A percentile compares a stretch with the other conserved stretches of the same genome.
Conservation (phyloP, 2,797 vertebrate species). For the Hyperoplus lanceolatus region DNA sequence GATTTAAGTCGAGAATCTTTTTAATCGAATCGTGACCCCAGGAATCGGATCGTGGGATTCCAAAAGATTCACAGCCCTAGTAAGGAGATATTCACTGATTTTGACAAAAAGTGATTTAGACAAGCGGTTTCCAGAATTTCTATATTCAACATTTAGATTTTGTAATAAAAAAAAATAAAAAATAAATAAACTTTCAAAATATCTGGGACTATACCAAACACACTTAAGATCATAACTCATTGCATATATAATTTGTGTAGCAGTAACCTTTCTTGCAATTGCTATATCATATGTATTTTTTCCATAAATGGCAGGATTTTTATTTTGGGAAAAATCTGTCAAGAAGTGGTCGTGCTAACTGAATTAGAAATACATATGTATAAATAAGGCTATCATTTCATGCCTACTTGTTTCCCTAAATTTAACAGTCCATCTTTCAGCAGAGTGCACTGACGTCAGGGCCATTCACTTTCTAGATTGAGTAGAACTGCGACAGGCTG, state of each 20-base stretch:
- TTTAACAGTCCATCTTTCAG: conserved; percentile 44
- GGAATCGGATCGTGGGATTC: no score
- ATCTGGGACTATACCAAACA: no score
- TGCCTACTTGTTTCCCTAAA: conserved; percentile 43
- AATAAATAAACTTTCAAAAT: no score
- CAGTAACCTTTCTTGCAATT: not conserved
- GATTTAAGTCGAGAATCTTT: no score
- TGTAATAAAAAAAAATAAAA: no score
- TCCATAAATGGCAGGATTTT: conserved; percentile 35
- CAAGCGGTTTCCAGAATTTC: no score
- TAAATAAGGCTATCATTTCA: conserved; percentile 51
- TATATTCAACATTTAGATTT: no score
- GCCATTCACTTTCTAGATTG: conserved; percentile 42
- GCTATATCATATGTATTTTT: conserved; percentile 32
- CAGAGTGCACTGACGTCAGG: conserved; percentile 51
- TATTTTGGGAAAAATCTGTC: conserved; percentile 39
- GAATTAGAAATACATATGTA: conserved; percentile 31
- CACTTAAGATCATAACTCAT: not conserved
- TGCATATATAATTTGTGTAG: conserved; percentile 17
- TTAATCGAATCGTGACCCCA: no score
- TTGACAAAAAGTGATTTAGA: no score
- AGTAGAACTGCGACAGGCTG: conserved; percentile 44
- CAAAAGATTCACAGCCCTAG: no score
- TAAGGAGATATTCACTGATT: no score
- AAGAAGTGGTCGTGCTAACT: conserved; percentile 43